Conservation (phyloP, 2,888 invertebrate species). For the Pimpla rufipes region DNA sequence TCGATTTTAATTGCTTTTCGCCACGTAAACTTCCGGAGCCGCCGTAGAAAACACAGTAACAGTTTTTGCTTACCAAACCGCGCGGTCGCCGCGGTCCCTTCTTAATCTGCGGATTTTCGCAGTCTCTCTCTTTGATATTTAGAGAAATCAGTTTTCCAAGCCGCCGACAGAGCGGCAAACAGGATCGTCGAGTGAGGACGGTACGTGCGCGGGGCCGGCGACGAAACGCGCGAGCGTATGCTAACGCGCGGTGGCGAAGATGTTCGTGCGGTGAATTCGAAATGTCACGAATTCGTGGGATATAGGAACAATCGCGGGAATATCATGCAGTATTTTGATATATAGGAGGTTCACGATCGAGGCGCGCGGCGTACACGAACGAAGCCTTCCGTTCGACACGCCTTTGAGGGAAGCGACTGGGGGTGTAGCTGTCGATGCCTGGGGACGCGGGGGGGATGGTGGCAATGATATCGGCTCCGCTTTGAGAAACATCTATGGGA, state of each 20-base stretch:
- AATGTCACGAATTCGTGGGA: constrained; percentile 60
- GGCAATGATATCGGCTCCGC: constrained; percentile 76
- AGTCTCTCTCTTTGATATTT: background rate
- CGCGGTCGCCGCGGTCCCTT: too few species aligned
- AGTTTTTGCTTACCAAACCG: too few species aligned
- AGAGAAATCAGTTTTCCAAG: constrained; percentile 7
- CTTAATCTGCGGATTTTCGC: constrained; percentile 10
- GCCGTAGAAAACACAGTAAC: too few species aligned
- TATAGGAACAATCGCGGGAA: constrained; percentile 73
- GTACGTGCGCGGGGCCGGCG: constrained; percentile 8
- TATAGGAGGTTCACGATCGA: constrained; percentile 64
- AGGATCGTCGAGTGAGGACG: background rate
- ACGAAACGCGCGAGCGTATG: constrained; percentile 16
- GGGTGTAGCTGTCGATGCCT: constrained; percentile 37
- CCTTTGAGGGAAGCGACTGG: constrained; percentile 74
- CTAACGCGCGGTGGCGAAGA: constrained; percentile 20
- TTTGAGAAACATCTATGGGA: constrained; percentile 71
- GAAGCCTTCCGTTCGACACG: constrained; percentile 71
- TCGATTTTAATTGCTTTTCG: background rate
- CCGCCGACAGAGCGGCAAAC: background rate
- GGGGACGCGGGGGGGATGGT: constrained; percentile 28
- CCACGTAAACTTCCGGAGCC: background rate
- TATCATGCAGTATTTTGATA: constrained; percentile 32
- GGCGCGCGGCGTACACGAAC: background rate
- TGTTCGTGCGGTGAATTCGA: constrained; percentile 63